phyloP scores from a whole-genome alignment of 2,113 vertebrate species.

The Gambusia holbrooki region DNA sequence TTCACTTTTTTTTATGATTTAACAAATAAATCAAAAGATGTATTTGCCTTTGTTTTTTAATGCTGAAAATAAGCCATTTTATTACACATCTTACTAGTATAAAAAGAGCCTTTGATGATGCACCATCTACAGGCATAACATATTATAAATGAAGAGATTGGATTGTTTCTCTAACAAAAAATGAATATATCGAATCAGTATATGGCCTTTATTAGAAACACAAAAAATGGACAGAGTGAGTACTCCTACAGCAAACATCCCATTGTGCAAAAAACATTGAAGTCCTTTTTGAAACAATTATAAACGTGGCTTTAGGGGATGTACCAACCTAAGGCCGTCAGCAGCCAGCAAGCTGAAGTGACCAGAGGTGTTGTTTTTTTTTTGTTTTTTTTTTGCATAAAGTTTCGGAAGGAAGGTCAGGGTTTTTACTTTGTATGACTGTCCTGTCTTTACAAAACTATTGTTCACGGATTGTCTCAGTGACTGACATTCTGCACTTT shows the following conservation, averaged over 20 bases:
- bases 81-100: neutral
- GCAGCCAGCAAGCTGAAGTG: too few relatives aligned
- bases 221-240: too few relatives aligned
- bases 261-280: too few relatives aligned
- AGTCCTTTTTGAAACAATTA: too few relatives aligned
- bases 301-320: neutral
- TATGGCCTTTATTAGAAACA: neutral
- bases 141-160: neutral
- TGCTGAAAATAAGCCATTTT: neutral
- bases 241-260: too few relatives aligned
- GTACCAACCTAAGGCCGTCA: too few relatives aligned
- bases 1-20: neutral
- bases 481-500: neutral
- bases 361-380: too few relatives aligned
- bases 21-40: neutral
- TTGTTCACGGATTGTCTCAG: neutral
- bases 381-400: too few relatives aligned
- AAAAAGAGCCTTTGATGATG: neutral
- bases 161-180: neutral
- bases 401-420: neutral
- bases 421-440: neutral
- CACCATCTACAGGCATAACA: neutral
- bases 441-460: neutral
- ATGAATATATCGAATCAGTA: neutral
- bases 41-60: neutral